phyloP scores from a whole-genome alignment of 2,113 vertebrate species.

The Mirza zaza region DNA sequence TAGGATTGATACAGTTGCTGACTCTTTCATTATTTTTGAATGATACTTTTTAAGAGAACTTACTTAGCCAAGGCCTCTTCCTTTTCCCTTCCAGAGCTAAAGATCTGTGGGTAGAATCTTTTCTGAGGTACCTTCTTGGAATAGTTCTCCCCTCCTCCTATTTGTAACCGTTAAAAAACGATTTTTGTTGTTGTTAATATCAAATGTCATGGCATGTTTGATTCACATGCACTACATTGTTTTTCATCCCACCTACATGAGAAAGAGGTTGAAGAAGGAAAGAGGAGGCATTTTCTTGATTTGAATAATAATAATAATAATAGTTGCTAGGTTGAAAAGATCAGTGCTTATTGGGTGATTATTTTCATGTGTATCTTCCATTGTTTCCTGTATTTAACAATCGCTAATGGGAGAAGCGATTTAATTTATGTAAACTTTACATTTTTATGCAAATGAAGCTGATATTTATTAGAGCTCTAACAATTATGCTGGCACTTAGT shows the following conservation, averaged over 20 bases:
- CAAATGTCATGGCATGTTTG: slow-evolving; percentile 56
- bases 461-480: slow-evolving; percentile 87
- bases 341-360: slow-evolving; percentile 71
- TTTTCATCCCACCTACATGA: slow-evolving; percentile 56
- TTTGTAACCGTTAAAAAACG: not conserved
- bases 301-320: slow-evolving; percentile 73
- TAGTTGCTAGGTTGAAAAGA: slow-evolving; percentile 75
- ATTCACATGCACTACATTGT: slow-evolving; percentile 45
- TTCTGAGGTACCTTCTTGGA: slow-evolving; percentile 68
- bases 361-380: slow-evolving; percentile 71
- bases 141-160: slow-evolving; percentile 53
- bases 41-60: slow-evolving; percentile 73
- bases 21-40: slow-evolving; percentile 77
- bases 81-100: slow-evolving; percentile 39
- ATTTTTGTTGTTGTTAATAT: slow-evolving; percentile 51
- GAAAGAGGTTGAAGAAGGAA: slow-evolving; percentile 48
- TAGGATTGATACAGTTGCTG: slow-evolving; percentile 49
- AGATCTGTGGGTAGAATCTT: slow-evolving; percentile 24
- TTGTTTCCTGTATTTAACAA: slow-evolving; percentile 82
- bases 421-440: slow-evolving; percentile 89
- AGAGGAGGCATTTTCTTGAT: slow-evolving; percentile 54
- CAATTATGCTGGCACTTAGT: slow-evolving; percentile 84
- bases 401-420: slow-evolving; percentile 81
- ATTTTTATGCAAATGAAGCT: slow-evolving; percentile 88
- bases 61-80: not conserved